Evolutionary conservation across 2,888 invertebrate genomes (phyloP).

Genomic region (Polymixis flavicincta): DNA sequence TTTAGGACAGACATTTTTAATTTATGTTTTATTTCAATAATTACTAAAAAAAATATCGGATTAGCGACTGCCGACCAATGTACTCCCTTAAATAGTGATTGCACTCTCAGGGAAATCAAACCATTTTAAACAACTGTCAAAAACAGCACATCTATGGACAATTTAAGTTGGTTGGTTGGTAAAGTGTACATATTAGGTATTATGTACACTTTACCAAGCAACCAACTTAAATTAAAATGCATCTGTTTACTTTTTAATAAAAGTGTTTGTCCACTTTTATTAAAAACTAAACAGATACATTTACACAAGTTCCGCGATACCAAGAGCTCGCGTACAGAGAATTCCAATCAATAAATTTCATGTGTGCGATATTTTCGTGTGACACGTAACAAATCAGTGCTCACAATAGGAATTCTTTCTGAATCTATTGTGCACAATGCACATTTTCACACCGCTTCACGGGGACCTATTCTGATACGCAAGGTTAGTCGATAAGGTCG

Average conservation of each 20-base stretch:
- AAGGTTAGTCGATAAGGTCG: slow-evolving; percentile 56
- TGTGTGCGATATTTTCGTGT: slow-evolving; percentile 66
- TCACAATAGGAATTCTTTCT: slow-evolving; percentile 70
- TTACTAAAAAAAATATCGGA: neutral
- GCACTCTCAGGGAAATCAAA: neutral
- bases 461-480: slow-evolving; percentile 40
- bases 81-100: neutral
- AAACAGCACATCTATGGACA: neutral
- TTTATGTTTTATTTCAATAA: neutral
- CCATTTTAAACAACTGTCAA: neutral
- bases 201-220: too few species aligned
- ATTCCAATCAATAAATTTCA: slow-evolving; percentile 66
- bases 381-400: slow-evolving; percentile 72
- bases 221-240: too few species aligned
- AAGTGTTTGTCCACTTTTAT: too few species aligned
- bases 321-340: slow-evolving; percentile 34
- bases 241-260: too few species aligned
- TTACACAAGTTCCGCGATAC: slow-evolving; percentile 57
- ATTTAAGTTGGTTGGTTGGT: neutral
- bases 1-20: neutral
- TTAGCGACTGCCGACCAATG: neutral
- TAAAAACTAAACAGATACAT: slow-evolving; percentile 23
- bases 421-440: slow-evolving; percentile 70
- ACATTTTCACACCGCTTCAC: slow-evolving; percentile 61
- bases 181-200: too few species aligned